Conservation (phyloP, 2,888 invertebrate species). For the Andrena minutula region DNA sequence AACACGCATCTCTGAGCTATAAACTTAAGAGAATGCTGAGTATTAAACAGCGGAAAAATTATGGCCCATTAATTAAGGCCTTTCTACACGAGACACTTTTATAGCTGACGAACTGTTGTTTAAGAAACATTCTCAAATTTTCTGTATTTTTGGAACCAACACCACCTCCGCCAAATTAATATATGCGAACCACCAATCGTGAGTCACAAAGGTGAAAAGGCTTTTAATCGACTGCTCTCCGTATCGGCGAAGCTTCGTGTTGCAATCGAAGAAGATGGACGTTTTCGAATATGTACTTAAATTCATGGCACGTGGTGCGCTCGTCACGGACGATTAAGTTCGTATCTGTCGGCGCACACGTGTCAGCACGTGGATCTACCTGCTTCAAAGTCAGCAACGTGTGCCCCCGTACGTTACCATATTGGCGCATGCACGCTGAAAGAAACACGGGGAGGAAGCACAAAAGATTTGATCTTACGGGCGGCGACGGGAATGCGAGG, state of each 20-base stretch:
- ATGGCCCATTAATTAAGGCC: too few species aligned
- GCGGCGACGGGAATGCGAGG: conserved; percentile 62
- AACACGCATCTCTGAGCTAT: too few species aligned
- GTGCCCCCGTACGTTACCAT: conserved; percentile 57
- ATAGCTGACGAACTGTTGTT: too few species aligned
- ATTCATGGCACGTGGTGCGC: conserved; percentile 63
- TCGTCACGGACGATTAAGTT: conserved; percentile 62
- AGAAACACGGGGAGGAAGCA: conserved; percentile 56
- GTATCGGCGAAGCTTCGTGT: conserved; percentile 24
- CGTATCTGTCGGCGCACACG: conserved; percentile 69
- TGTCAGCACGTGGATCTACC: conserved; percentile 78
- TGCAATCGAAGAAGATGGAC: conserved; percentile 26
- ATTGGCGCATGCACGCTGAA: conserved; percentile 53
- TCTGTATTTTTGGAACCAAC: too few species aligned
- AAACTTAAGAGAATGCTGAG: too few species aligned
- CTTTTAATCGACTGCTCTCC: conserved; percentile 11
- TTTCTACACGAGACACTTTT: too few species aligned
- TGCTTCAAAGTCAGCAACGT: conserved; percentile 76
- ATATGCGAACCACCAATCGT: too few species aligned
- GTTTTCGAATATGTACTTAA: conserved; percentile 51
- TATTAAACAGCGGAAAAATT: too few species aligned
- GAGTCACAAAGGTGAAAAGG: not conserved
- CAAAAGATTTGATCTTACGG: conserved; percentile 69
- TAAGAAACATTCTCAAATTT: too few species aligned
- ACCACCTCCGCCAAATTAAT: too few species aligned